Percentiles rank a stretch among this genome's conserved stretches.
Evolutionary conservation across 2,797 vertebrate species (phyloP).

Genomic region (Sphaeramia orbicularis): DNA sequence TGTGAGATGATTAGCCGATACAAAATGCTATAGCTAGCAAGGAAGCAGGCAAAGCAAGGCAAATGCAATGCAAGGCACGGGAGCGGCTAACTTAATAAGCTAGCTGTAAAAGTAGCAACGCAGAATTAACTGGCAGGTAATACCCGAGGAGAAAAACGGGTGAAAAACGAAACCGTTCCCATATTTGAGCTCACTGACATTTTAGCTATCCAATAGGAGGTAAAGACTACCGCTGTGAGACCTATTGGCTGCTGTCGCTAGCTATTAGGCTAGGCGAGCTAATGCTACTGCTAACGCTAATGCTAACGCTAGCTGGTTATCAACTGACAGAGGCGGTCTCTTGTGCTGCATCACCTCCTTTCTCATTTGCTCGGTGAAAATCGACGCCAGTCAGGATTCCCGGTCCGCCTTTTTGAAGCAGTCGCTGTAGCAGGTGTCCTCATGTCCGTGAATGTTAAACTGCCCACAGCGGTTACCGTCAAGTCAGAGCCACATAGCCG

Average conservation of each 20-base stretch:
- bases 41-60: background rate
- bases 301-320: slow-evolving; percentile 53
- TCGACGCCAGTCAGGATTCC: slow-evolving; percentile 55
- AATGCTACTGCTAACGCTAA: slow-evolving; percentile 67
- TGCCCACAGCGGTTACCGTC: slow-evolving; percentile 7
- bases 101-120: slow-evolving; percentile 20
- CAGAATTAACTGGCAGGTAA: slow-evolving; percentile 1
- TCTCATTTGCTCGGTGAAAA: slow-evolving; percentile 67
- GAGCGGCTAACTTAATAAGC: slow-evolving; percentile 53
- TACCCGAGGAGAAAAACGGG: background rate
- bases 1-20: slow-evolving; percentile 56
- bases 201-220: background rate
- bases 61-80: too few species aligned
- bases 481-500: slow-evolving; percentile 38
- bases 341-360: slow-evolving; percentile 78
- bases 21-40: slow-evolving; percentile 59
- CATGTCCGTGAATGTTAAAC: slow-evolving; percentile 55
- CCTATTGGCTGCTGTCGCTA: slow-evolving; percentile 38
- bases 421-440: slow-evolving; percentile 50
- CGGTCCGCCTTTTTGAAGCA: slow-evolving; percentile 50
- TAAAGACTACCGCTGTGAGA: slow-evolving; percentile 23
- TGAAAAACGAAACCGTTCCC: background rate
- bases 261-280: slow-evolving; percentile 55
- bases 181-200: slow-evolving; percentile 1
- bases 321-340: slow-evolving; percentile 55